These are phyloP conservation scores for Akabosia matsudoensis DNA, from an alignment of 1,140 invertebrate genomes.

Conservation along the genomic window DNA sequence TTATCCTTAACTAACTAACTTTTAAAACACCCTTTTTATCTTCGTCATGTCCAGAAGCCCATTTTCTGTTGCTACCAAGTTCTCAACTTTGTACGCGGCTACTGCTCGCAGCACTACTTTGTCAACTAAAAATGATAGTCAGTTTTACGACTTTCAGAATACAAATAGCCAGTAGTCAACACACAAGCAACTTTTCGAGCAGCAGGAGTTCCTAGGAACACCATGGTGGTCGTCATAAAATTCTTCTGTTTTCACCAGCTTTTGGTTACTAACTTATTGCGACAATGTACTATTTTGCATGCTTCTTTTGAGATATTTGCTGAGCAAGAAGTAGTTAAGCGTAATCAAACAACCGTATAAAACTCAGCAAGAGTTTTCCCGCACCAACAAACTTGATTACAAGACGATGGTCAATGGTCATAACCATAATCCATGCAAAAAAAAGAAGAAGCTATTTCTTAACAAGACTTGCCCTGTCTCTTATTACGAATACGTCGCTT, in stretches of 20 bases:
- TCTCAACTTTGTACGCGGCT: no score
- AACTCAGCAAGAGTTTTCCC: neutral
- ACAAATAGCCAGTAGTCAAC: neutral
- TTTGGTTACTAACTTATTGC: neutral
- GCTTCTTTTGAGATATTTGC: neutral
- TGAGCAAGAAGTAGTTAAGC: neutral
- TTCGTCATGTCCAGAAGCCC: neutral
- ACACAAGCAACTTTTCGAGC: neutral
- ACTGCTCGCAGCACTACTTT: neutral
- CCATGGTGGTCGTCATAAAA: neutral
- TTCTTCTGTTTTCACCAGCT: neutral
- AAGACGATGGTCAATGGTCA: neutral
- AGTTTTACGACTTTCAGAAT: neutral
- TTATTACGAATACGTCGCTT: neutral
- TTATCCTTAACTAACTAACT: neutral
- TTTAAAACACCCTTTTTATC: neutral
- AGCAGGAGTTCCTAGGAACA: slow-evolving; percentile 1
- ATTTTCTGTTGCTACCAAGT: neutral
- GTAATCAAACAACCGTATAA: neutral
- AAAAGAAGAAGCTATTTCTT: neutral
- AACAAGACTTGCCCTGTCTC: neutral
- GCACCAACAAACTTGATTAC: neutral
- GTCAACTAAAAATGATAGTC: neutral
- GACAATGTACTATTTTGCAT: neutral
- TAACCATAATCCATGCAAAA: neutral